Evolutionary conservation across 2,797 vertebrate genomes (phyloP), one percentile per base, ranked within the genome.

Genomic region (Loris lydekkerianus): DNA sequence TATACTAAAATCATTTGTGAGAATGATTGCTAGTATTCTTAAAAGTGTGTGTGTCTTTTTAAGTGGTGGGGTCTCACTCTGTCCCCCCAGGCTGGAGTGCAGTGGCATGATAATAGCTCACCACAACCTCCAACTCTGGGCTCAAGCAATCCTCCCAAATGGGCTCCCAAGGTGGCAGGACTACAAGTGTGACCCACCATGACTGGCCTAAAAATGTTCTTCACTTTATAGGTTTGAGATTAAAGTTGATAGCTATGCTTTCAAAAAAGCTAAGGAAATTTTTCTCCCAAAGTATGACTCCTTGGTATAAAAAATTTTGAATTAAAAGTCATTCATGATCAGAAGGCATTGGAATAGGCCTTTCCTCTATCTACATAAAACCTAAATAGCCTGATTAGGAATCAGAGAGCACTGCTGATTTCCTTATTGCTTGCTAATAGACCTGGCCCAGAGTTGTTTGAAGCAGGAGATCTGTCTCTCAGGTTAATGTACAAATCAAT

Each of bases 191-290:
- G 65, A 67, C 15, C 17, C 31, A n/a, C 17, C 31, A n/a, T n/a
- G 17, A 17, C 31, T 17, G 8, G 31, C 31, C 31, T 76, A 56
- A 6, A 49, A 87, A 29, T 65, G 34, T 69, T 73, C 63, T 90
- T 92, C 70, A 82, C 92, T 65, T 90, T 63, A 65, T 83, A 53
- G 46, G 72, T 86, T 69, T 76, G 43, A 83, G 58, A 86, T 76
- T 23, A 23, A 94, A 91, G 27, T 70, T 82, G 89, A 31, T 15
- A 75, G 1, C 49, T 85, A 0, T 76, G 15, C 18, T 82, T 86
- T 49, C 29, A 82, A 78, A 10, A 13, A 53, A 14, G 13, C 49
- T 53, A 53, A 53, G 49, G 49, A 53, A 53, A 53, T 53, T 53
- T 53, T 53, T 3, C 49, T 3, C 13, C 49, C 49, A 53, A 53